Evolutionary conservation across 2,888 invertebrate genomes (phyloP), one percentile per base, ranked within the genome.

Genomic region (Diplolepis rosae): DNA sequence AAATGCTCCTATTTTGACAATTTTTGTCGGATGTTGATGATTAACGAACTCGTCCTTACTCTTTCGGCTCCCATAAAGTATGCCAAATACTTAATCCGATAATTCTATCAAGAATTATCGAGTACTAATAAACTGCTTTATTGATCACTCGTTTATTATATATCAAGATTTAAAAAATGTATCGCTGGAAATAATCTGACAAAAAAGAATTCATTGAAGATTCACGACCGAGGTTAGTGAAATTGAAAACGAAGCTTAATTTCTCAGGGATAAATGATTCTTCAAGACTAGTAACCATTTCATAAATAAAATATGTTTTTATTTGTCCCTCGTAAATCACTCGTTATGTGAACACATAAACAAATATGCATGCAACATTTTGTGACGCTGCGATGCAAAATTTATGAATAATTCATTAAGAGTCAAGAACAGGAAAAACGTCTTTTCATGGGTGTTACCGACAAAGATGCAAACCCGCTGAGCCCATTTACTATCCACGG

Each of bases 391-490:
- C 48, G 4, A 4, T 48, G 22, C 48, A 18, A 48, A 3, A 11
- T 48, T 48, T 22, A 48, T 48, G 48, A 22, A 48, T 48, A 48
- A 22, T 48, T 22, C 22, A 48, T 48, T 48, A 48, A 48, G 48
- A 4, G 22, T 48, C 48, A 48, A 22, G 48, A 48, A 18, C 48
- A 18, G 48, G 4, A 11, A 48, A 48, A 48, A 11, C 48, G 48
- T 48, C 11, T 48, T 48, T 11, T 22, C 18, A 48, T 48, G 48
- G 18, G 22, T 11, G 48, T 48, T 48, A 48, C 22, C 48, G 48
- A 22, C 48, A 48, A 22, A 48, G 22, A 6, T 1, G 48, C 18
- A 48, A 4, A 48, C 11, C 9, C 15, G 45, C 45, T 45, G 9
- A 11, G 48, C 22, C 22, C 18, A 48, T 48, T 48, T 22, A 7